Evolutionary conservation across 2,888 invertebrate species (phyloP).

Genomic region (Microctonus aethiopoides): DNA sequence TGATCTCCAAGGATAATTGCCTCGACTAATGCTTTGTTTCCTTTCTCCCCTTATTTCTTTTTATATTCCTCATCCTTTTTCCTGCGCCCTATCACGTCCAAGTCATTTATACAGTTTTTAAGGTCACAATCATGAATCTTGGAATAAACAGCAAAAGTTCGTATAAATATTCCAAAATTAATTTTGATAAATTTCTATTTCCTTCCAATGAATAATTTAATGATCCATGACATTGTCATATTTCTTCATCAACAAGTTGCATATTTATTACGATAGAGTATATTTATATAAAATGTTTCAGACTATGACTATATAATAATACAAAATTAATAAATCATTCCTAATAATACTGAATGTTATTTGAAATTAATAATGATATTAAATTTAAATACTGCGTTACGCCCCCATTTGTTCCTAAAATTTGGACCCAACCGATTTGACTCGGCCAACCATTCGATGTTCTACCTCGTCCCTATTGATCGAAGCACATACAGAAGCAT

Average conservation of each 20-base stretch:
- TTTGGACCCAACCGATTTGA: conserved; percentile 49
- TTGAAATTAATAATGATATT: not conserved
- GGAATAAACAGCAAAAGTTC: no score
- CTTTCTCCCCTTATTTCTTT: conserved; percentile 28
- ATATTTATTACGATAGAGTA: no score
- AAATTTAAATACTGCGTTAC: not conserved
- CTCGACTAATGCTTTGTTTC: conserved; percentile 57
- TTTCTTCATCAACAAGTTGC: no score
- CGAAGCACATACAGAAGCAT: conserved; percentile 58
- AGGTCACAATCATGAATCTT: conserved; percentile 37
- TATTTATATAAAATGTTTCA: no score
- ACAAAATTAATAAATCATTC: not conserved
- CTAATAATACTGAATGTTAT: not conserved
- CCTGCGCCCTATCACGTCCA: not conserved
- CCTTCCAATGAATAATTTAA: no score
- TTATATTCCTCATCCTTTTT: not conserved
- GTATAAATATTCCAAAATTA: no score
- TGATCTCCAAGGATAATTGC: conserved; percentile 61
- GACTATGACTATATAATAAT: no score
- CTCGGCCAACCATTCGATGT: conserved; percentile 56
- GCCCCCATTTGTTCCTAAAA: not conserved
- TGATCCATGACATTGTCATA: no score
- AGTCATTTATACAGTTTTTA: conserved; percentile 18
- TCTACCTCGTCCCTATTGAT: conserved; percentile 63
- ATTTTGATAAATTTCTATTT: no score